phyloP scores from a whole-genome alignment of 2,888 invertebrate species.

The Meteorus colon region DNA sequence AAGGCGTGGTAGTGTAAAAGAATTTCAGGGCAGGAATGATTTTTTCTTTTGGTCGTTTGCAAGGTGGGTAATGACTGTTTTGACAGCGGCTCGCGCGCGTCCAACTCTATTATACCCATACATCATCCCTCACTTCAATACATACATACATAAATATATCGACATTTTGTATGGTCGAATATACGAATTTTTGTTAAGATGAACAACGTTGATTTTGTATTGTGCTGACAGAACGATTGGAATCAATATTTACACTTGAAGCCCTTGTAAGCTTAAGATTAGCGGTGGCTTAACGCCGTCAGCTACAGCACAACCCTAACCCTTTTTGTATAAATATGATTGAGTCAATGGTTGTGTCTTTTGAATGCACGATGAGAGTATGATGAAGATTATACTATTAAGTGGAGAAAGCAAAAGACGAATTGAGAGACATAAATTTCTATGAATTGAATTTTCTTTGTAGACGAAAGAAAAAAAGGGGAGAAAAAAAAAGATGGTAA shows the following conservation, averaged over 20 bases:
- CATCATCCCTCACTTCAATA: slow-evolving; percentile 20
- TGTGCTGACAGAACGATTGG: slow-evolving; percentile 64
- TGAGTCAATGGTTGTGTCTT: slow-evolving; percentile 45
- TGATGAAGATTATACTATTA: not conserved
- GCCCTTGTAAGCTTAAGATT: slow-evolving; percentile 65
- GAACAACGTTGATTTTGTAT: slow-evolving; percentile 56
- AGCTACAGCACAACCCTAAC: slow-evolving; percentile 55
- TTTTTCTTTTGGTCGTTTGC: slow-evolving; percentile 44
- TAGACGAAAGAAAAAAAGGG: not conserved
- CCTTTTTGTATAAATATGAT: slow-evolving; percentile 55
- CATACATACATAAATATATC: slow-evolving; percentile 1
- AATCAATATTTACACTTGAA: slow-evolving; percentile 70
- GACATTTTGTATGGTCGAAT: slow-evolving; percentile 24
- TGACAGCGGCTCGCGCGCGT: slow-evolving; percentile 64
- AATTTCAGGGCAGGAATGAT: slow-evolving; percentile 30
- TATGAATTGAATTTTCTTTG: slow-evolving; percentile 7
- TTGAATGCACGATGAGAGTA: slow-evolving; percentile 28
- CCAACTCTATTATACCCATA: slow-evolving; percentile 21
- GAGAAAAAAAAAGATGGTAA: not conserved
- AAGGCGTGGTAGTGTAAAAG: not conserved
- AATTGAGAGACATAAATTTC: not conserved
- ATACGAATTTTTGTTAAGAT: slow-evolving; percentile 33
- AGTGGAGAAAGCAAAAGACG: slow-evolving; percentile 11
- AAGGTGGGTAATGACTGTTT: slow-evolving; percentile 65
- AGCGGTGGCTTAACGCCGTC: slow-evolving; percentile 58